Percentiles rank a stretch among this genome's conserved stretches.
phyloP scores from a whole-genome alignment of 2,888 invertebrate species.

The Drosophila mimetica region DNA sequence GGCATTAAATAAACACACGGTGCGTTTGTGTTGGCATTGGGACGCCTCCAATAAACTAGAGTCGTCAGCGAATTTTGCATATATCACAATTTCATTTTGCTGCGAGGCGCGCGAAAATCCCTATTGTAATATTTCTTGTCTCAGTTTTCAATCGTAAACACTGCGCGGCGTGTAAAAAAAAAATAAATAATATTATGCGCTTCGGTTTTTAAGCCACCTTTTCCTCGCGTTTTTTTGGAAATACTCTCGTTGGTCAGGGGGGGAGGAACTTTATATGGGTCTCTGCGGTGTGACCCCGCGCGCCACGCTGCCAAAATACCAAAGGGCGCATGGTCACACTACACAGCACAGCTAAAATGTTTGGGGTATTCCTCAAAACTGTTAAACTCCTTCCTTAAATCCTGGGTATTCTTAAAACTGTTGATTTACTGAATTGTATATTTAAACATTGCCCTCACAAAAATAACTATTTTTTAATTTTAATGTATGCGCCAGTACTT shows the following conservation, averaged over 20 bases:
- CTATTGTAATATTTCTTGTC: not conserved
- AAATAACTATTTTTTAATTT: too few species aligned
- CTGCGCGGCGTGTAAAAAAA: not conserved
- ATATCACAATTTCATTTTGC: not conserved
- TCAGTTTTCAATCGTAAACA: not conserved
- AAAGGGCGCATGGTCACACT: not conserved
- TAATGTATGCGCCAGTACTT: too few species aligned
- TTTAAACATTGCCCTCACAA: too few species aligned
- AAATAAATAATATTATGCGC: not conserved
- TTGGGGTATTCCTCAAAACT: too few species aligned
- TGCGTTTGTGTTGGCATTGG: not conserved
- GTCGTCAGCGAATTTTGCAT: not conserved
- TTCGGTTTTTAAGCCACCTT: not conserved
- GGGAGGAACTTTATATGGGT: constrained; percentile 1
- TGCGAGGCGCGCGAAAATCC: not conserved
- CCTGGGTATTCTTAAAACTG: too few species aligned
- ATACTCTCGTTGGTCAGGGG: constrained; percentile 3
- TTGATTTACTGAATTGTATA: too few species aligned
- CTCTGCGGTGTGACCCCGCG: not conserved
- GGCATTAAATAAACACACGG: constrained; percentile 1
- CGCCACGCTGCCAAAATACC: not conserved
- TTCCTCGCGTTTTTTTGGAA: constrained; percentile 7
- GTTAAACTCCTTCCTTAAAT: too few species aligned
- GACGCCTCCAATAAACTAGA: not conserved
- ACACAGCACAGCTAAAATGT: too few species aligned